phyloP scores from a whole-genome alignment of 2,888 invertebrate species.

The Buathra laborator region DNA sequence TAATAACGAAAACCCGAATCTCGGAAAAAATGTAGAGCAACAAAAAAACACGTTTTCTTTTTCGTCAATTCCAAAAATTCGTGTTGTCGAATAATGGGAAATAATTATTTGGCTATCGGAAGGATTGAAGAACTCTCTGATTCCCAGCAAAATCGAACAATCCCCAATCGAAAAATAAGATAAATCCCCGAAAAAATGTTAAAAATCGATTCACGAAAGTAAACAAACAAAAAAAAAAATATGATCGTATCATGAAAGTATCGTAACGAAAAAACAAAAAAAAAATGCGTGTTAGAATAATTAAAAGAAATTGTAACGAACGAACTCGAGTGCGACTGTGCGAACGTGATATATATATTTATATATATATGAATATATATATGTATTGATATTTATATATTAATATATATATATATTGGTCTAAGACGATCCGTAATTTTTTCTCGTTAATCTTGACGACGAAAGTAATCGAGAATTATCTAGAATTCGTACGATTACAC shows the following conservation, averaged over 20 bases:
- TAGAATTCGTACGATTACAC: constrained; percentile 48
- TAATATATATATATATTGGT: constrained; percentile 11
- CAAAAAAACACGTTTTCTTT: not conserved
- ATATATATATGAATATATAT: constrained; percentile 4
- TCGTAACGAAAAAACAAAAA: not conserved
- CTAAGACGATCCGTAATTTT: constrained; percentile 9
- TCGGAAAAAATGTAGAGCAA: too few species aligned
- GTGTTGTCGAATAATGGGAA: not conserved
- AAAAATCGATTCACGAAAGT: constrained; percentile 15
- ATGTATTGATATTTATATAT: constrained; percentile 5
- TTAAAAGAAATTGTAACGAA: constrained; percentile 1
- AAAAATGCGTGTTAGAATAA: constrained; percentile 20
- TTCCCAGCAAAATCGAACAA: not conserved
- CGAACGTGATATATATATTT: constrained; percentile 15
- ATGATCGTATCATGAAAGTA: not conserved
- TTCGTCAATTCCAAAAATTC: not conserved
- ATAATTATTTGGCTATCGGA: not conserved
- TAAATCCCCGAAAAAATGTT: not conserved
- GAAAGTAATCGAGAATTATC: constrained; percentile 21
- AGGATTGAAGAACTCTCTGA: not conserved
- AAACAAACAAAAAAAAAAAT: constrained; percentile 21
- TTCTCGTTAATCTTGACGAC: constrained; percentile 35
- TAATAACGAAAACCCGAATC: too few species aligned
- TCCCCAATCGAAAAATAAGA: not conserved
- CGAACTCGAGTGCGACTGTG: constrained; percentile 12